Evolutionary conservation across 2,888 invertebrate species (phyloP).

Genomic region (Matsumyia berberina): DNA sequence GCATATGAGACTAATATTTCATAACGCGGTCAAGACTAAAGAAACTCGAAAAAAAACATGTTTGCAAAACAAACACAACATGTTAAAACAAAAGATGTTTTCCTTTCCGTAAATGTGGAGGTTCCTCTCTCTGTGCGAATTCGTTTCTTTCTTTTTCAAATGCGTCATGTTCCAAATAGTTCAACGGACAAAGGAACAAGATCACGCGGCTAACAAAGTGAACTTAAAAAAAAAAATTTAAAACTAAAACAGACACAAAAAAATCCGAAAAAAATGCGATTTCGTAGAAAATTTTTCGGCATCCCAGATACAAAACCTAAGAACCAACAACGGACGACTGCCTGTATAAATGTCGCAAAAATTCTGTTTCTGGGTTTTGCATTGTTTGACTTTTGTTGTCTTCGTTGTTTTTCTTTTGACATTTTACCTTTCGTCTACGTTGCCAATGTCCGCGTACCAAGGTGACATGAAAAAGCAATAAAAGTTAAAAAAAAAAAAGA

Average conservation of each 20-base stretch:
- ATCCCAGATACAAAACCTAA: conserved; percentile 37
- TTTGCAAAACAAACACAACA: conserved; percentile 69
- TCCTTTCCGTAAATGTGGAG: conserved; percentile 5
- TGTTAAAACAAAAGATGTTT: conserved; percentile 63
- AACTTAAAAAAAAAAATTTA: conserved; percentile 26
- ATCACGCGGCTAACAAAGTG: conserved; percentile 59
- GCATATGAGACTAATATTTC: conserved; percentile 69
- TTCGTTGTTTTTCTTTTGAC: conserved; percentile 47
- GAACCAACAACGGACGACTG: conserved; percentile 37
- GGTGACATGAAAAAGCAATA: conserved; percentile 62
- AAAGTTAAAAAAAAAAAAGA: conserved; percentile 49
- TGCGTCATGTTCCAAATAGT: conserved; percentile 61
- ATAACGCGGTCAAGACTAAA: conserved; percentile 67
- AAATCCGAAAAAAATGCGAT: conserved; percentile 45
- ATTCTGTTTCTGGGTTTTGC: conserved; percentile 54
- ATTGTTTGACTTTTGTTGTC: conserved; percentile 62
- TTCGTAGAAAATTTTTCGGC: conserved; percentile 73
- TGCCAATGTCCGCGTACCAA: conserved; percentile 33
- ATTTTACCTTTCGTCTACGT: conserved; percentile 59
- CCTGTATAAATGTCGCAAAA: conserved; percentile 69
- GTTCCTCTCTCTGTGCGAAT: conserved; percentile 20
- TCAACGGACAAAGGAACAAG: conserved; percentile 72
- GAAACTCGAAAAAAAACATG: conserved; percentile 36
- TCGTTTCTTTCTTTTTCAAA: conserved; percentile 44
- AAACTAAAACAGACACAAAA: conserved; percentile 9